Evolutionary conservation across 1,140 invertebrate species (phyloP), one percentile per base, ranked within the genome.

Genomic region (Leptopilina boulardi): DNA sequence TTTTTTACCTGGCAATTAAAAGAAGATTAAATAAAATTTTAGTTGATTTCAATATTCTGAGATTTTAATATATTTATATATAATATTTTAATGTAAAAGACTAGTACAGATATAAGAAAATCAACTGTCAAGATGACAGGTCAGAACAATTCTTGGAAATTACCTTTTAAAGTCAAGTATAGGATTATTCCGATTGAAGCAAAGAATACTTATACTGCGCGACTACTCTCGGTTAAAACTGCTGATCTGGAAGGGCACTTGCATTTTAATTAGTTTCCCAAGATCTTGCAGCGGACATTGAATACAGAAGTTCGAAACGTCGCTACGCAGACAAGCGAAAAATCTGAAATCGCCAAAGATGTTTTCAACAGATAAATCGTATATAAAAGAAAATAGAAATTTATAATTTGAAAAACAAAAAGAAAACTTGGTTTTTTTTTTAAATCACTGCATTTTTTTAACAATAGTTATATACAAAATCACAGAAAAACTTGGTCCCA

Each of bases 231-330:
- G 2, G n/a, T 18, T 15, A 51, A 51, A 51, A 51, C 47, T 51
- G 15, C 47, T 51, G 47, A 51, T 51, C 47, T n/a, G 47, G 47
- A 51, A 51, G 47, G 47, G 47, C 18, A 51, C 47, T 18, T 51
- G 15, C 47, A 51, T 51, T 51, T 51, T 51, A 51, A 51, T 51
- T 51, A 51, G 47, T 51, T 51, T 51, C 47, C 15, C n/a, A 51
- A 51, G n/a, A 51, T 44, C 42, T 44, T 51, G 47, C 13, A n/a
- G 3, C n/a, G 18, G 18, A 51, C 47, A 51, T 18, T 51, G 47
- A 51, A n/a, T n/a, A n/a, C n/a, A 51, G 47, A 18, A n/a, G 47
- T 51, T 51, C 15, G 47, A 51, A 51, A 51, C 15, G n/a, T 51
- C n/a, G 3, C n/a, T n/a, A 18, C 47, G 5, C 47, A n/a, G 47